Base-by-base conservation (phyloP, 1,140 invertebrate species). In the Steinernema feltiae region DNA sequence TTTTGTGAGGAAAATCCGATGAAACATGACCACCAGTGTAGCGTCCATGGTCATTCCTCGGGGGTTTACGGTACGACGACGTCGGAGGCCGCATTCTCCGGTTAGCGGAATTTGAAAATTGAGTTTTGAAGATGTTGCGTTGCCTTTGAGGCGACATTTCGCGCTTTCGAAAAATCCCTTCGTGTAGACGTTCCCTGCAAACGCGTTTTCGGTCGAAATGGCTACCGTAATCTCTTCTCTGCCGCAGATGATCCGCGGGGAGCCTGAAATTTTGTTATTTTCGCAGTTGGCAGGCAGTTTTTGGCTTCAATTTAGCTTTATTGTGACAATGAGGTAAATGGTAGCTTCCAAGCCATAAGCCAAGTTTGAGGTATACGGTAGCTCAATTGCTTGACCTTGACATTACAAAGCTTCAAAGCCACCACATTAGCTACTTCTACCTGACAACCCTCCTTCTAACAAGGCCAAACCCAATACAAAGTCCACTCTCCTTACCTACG, bases 161-260 rank as follows among this genome's bases (percentile, higher is more conserved):
- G 81, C 75, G n/a, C 74, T 78, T 46, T 84, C 31, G 70, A 82
- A 82, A 48, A 83, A 82, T 15, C 81, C 81, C 69, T 82, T 82
- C 1, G 82, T 82, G 69, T 82, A 82, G 27, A 82, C 79, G 48
- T 83, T 82, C n/a, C 81, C 81, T 15, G 32, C 78, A 21, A 82
- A 82, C 31, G 80, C 79, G 2, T 82, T 63, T 27, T 71, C 70
- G 24, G 81, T 84, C 17, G 41, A 32, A 18, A 82, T 71, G 27
- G 70, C 41, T 3, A 82, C 73, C 41, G 71, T 72, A 7, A 82
- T 84, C 12, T 48, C 46, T 3, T 76, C 30, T 2, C 72, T n/a
- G 1, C 78, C 80, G 72, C 80, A 81, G 18, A 24, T 32, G 0
- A 84, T 41, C 69, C 35, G 41, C 15, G 80, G 80, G 30, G 30